Percentiles rank a stretch among this genome's conserved stretches.
Conservation (phyloP, 1,140 invertebrate species). For the Rhyacophila brunnea region DNA sequence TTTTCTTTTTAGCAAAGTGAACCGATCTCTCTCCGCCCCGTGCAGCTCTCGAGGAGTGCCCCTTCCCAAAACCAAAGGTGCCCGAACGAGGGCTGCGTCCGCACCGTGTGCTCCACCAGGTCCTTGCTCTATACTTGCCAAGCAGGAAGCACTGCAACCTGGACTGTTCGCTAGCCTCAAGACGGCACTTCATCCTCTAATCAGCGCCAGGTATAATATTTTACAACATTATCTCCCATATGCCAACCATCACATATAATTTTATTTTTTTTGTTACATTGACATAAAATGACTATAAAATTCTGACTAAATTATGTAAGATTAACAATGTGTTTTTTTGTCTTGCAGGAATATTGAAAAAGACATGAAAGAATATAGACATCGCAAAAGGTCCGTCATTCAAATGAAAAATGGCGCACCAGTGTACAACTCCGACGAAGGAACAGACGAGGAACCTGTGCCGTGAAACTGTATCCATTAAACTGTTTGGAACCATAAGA, state of each 20-base stretch:
- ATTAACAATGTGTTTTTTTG: not conserved
- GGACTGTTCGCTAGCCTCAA: slow-evolving; percentile 64
- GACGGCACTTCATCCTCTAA: slow-evolving; percentile 66
- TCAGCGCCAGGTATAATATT: slow-evolving; percentile 55
- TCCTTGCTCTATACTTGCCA: slow-evolving; percentile 51
- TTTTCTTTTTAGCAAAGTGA: slow-evolving; percentile 40
- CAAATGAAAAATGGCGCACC: slow-evolving; percentile 55
- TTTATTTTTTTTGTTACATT: too few species aligned
- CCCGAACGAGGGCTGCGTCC: slow-evolving; percentile 33
- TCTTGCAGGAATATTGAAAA: slow-evolving; percentile 47
- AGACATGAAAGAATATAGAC: slow-evolving; percentile 49
- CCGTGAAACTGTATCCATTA: slow-evolving; percentile 38
- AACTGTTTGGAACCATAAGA: too few species aligned
- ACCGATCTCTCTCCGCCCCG: slow-evolving; percentile 41
- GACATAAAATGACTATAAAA: too few species aligned
- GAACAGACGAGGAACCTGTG: slow-evolving; percentile 51
- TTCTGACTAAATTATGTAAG: too few species aligned
- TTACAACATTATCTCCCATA: not conserved
- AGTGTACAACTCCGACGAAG: slow-evolving; percentile 53
- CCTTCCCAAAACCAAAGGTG: not conserved
- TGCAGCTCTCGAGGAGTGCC: slow-evolving; percentile 25
- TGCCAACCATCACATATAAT: too few species aligned
- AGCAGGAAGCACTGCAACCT: slow-evolving; percentile 68
- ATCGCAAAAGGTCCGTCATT: slow-evolving; percentile 54
- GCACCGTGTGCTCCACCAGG: slow-evolving; percentile 33